Percentiles rank a stretch among this genome's conserved stretches.
Evolutionary conservation across 2,113 vertebrate genomes (phyloP).

Genomic region (Oncorhynchus nerka): DNA sequence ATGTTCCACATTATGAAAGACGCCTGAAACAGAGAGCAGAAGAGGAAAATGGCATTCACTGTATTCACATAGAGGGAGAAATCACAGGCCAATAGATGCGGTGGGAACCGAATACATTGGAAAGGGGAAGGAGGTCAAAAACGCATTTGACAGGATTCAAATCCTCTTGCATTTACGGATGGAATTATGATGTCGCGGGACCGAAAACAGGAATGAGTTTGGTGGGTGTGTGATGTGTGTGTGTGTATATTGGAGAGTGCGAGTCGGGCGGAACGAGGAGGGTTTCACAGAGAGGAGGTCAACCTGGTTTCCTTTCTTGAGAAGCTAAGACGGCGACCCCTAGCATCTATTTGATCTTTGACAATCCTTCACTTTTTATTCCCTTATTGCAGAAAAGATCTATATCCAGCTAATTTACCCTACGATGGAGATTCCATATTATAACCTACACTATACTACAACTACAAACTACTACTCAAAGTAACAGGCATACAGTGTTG

Average conservation of each 20-base stretch:
- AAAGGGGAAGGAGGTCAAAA: not conserved
- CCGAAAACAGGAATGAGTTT: not conserved
- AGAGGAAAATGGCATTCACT: not conserved
- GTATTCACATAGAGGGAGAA: not conserved
- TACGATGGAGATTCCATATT: too few relatives aligned
- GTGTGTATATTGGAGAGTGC: slow-evolving; percentile 10
- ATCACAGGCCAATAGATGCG: not conserved
- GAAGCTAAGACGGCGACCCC: not conserved
- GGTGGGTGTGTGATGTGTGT: not conserved
- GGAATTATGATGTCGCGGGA: not conserved
- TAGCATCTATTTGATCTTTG: too few relatives aligned
- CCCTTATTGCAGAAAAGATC: too few relatives aligned
- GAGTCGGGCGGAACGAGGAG: slow-evolving; percentile 17
- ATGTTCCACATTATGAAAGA: not conserved
- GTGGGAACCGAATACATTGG: not conserved
- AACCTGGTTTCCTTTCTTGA: slow-evolving; percentile 56
- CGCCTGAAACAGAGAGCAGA: slow-evolving; percentile 1
- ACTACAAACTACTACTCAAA: too few relatives aligned
- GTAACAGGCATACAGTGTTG: too few relatives aligned
- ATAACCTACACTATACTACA: too few relatives aligned
- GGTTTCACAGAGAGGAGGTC: slow-evolving; percentile 76
- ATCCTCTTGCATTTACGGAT: not conserved
- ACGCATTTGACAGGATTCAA: slow-evolving; percentile 53
- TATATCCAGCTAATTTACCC: too few relatives aligned
- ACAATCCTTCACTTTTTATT: too few relatives aligned